Base-by-base conservation (phyloP, 2,888 invertebrate genomes). In the Xestia ashworthii region DNA sequence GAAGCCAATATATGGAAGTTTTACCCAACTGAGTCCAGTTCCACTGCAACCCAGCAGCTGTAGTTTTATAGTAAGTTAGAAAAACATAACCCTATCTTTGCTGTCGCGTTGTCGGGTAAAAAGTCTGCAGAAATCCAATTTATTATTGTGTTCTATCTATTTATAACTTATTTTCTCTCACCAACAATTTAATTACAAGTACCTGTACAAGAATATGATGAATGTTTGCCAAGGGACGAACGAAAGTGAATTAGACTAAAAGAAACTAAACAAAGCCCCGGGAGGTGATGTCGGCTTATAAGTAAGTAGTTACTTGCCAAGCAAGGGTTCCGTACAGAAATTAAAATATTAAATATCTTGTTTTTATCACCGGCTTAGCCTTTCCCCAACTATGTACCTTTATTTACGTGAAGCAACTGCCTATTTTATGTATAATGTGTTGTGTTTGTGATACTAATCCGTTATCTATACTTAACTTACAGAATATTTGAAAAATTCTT, bases 191-290 rank as follows among this genome's bases (percentile, higher is more conserved):
- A 80, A 83, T 79, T 79, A 83, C 46, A 75, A 78, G 66, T 71
- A 78, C 62, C 65, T 71, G 67, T 58, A 62, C 53, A 74, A 65
- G 71, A 78, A 83, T 62, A 88, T 89, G 86, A 89, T 88, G 77
- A 89, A 86, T 88, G 86, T 82, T 82, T 71, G 58, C 73, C 76
- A 25, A 78, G 82, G 74, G 81, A 76, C 78, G 68, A 74, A 70
- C 76, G 48, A 80, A 84, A 86, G 62, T 81, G 81, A 84, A 86
- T 88, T 85, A 84, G 81, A 84, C 76, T 75, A 76, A 88, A 87
- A 81, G 67, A 89, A 88, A 82, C 78, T 84, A 87, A 87, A 85
- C 74, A 87, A 84, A 74, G 53, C 74, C 79, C 64, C 74, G n/a
- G 16, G 85, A 72, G 84, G 67, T 62, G 16, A 44, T 76, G 80